A percentile compares a stretch with the other conserved stretches of the same genome.
These are phyloP conservation scores for Trididemnum miniatum DNA, from an alignment of 23 tunicate species.

Conservation along the genomic window DNA sequence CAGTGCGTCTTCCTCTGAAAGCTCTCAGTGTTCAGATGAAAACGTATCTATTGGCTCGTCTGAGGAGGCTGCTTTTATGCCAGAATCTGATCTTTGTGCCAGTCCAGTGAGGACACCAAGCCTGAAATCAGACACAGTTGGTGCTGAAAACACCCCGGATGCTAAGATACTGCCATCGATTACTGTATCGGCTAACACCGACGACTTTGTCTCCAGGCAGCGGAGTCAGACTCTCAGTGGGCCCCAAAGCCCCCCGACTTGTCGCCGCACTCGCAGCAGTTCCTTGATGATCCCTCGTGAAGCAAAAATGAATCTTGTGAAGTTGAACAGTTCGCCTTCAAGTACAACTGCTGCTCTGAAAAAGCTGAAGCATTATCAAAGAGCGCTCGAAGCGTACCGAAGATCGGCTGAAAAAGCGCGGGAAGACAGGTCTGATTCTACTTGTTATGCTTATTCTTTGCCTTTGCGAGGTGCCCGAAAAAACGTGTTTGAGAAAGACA, in stretches of 20 bases:
- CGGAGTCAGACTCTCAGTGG: conserved; percentile 2
- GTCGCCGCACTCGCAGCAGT: neutral
- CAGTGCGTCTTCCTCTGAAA: neutral
- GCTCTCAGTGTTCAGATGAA: neutral
- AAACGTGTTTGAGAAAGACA: conserved; percentile 11
- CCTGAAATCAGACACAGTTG: neutral
- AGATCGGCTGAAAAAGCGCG: conserved; percentile 52
- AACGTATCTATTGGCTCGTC: neutral
- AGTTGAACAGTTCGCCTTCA: neutral
- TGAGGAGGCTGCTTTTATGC: neutral
- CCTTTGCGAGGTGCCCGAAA: conserved; percentile 6
- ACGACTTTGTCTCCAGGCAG: neutral
- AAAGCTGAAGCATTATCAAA: conserved; percentile 68
- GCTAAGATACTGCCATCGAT: neutral
- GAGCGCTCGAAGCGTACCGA: conserved; percentile 81
- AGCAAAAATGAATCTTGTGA: neutral
- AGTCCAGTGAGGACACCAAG: neutral
- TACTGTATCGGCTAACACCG: neutral
- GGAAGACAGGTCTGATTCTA: neutral
- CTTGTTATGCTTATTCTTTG: conserved; percentile 1
- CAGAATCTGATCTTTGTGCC: conserved; percentile 11
- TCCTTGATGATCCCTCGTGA: neutral
- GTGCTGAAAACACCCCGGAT: neutral
- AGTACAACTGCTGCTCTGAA: neutral
- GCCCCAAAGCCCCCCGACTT: neutral